phyloP scores from a whole-genome alignment of 2,888 invertebrate species.

The Dione juno region DNA sequence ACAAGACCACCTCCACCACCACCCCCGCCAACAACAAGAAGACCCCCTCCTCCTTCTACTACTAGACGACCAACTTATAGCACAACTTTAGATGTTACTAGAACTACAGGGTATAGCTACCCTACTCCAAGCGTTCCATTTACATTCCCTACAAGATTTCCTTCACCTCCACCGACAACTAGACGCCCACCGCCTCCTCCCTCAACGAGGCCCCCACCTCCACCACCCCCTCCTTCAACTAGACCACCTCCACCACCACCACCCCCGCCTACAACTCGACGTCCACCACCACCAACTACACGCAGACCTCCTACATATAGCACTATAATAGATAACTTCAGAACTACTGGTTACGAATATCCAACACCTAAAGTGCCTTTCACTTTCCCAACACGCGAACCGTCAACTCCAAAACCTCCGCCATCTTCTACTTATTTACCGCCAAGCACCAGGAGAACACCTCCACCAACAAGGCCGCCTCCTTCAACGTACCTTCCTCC shows the following conservation, averaged over 20 bases:
- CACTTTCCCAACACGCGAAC: constrained; percentile 47
- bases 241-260: constrained; percentile 21
- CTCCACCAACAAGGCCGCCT: constrained; percentile 24
- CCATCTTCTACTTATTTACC: constrained; percentile 36
- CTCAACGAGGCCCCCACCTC: constrained; percentile 27
- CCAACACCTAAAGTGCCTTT: constrained; percentile 54
- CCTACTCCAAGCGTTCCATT: constrained; percentile 51
- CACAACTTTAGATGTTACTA: constrained; percentile 21
- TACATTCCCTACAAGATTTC: constrained; percentile 27
- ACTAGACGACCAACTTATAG: constrained; percentile 25
- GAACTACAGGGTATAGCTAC: constrained; percentile 59
- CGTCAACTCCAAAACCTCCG: constrained; percentile 36
- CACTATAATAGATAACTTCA: constrained; percentile 43
- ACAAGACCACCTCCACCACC: constrained; percentile 47
- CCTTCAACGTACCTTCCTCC: constrained; percentile 32
- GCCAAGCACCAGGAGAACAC: constrained; percentile 36
- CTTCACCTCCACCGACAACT: constrained; percentile 30
- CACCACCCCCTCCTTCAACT: constrained; percentile 20
- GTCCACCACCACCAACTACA: constrained; percentile 34
- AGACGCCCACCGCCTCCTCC: constrained; percentile 28
- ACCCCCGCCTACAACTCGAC: constrained; percentile 28
- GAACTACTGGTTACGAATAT: constrained; percentile 61
- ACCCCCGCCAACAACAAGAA: constrained; percentile 40
- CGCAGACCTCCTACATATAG: constrained; percentile 40
- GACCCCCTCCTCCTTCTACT: constrained; percentile 22